phyloP scores from a whole-genome alignment of 2,797 vertebrate genomes.

The Ctenosaura bakeri region DNA sequence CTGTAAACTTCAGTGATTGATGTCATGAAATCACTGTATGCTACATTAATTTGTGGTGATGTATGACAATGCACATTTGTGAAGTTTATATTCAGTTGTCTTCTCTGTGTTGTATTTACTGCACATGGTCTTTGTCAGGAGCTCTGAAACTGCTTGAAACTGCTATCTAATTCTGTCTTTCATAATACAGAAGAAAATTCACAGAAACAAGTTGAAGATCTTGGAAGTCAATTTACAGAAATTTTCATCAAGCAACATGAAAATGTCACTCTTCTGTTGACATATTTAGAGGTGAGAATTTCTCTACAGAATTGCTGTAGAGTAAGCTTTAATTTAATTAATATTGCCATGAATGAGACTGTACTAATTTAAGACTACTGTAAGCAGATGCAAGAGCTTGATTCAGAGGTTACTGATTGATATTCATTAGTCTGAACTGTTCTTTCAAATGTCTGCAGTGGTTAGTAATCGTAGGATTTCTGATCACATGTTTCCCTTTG shows the following conservation, averaged over 20 bases:
- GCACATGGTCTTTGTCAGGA: not conserved
- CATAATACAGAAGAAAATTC: conserved; percentile 89
- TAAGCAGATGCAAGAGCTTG: not conserved
- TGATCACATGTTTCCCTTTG: not conserved
- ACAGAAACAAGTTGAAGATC: conserved; percentile 91
- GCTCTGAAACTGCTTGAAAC: not conserved
- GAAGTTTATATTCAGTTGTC: not conserved
- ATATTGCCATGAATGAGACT: fast-evolving
- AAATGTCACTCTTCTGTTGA: conserved; percentile 92
- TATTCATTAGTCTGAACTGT: not conserved
- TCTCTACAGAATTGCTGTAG: not conserved
- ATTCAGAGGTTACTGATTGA: not conserved
- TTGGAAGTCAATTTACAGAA: conserved; percentile 94
- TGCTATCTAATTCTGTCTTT: conserved; percentile 46
- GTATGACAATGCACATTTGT: not conserved
- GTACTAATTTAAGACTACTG: not conserved
- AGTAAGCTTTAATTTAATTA: not conserved
- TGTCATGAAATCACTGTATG: not conserved
- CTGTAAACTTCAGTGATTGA: not conserved
- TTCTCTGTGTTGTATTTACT: not conserved
- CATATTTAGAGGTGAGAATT: conserved; percentile 90
- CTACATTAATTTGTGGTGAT: not conserved
- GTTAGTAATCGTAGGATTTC: not conserved
- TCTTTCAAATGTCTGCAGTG: not conserved
- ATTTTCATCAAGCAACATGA: conserved; percentile 93